Percentiles rank a stretch among this genome's conserved stretches.
These are phyloP conservation scores for Cephus sareptanus DNA, from an alignment of 2,888 invertebrate species.

Conservation along the genomic window DNA sequence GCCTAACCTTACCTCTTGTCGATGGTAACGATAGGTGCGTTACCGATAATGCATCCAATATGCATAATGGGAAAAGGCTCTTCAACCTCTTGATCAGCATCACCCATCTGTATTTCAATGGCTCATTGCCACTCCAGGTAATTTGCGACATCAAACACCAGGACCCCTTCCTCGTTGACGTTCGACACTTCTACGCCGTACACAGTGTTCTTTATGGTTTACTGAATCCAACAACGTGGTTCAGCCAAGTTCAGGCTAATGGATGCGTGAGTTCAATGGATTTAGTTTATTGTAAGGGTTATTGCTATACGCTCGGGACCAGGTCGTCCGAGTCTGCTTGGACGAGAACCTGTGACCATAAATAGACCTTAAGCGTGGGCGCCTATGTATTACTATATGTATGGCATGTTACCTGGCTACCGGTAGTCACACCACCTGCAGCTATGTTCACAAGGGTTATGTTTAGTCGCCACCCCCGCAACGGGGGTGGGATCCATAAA, in stretches of 20 bases:
- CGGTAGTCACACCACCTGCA: slow-evolving; percentile 37
- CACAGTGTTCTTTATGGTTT: background rate
- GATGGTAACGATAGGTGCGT: background rate
- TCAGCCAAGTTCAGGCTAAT: background rate
- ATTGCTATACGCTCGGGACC: background rate
- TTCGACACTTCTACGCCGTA: background rate
- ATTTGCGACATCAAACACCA: background rate
- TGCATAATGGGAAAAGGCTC: background rate
- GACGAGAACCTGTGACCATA: background rate
- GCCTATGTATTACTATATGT: background rate
- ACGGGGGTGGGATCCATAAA: background rate
- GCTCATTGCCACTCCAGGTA: background rate
- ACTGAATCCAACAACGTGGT: background rate
- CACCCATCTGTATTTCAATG: background rate
- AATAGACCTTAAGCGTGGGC: background rate
- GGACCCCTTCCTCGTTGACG: background rate
- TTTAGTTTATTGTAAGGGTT: background rate
- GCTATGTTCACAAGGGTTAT: slow-evolving; percentile 28
- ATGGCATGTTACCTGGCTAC: slow-evolving; percentile 12
- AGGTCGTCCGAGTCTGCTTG: background rate
- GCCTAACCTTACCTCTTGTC: background rate
- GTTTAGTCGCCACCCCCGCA: slow-evolving; percentile 21
- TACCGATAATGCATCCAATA: background rate
- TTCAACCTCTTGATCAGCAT: background rate
- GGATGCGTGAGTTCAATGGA: background rate